Base-by-base conservation (phyloP, 2,888 invertebrate species). In the Notodromas monacha region DNA sequence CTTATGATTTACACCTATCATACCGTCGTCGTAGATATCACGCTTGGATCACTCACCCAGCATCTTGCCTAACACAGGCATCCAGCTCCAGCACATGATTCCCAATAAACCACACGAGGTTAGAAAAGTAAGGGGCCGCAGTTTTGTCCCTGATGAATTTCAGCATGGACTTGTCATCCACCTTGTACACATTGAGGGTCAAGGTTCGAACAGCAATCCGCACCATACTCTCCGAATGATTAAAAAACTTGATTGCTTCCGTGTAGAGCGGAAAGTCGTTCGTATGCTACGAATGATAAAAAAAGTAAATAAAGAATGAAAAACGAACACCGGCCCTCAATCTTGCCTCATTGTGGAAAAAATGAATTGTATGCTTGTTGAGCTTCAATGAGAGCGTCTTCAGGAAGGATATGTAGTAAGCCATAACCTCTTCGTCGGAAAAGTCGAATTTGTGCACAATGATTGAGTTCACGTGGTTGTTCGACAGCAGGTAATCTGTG, bases 371-470 rank as follows among this genome's bases (percentile, higher is more conserved):
- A 46, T 92, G 84, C 37, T 72, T 67, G 55, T 96, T 96, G 31
- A 99, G 56, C 54, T 96, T 96, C 33, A 99, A 57, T 41, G 92
- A 96, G 31, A 99, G 56, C 0, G 92, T 96, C 54, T 99, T 99
- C 39, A 99, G 55, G 50, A 99, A 99, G 30, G 92, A 84, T 46
- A 99, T 96, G 51, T 96, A 99, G 51, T 99, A 99, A 2, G 92
- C 89, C 84, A 92, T 86, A 29, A 92, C 89, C 58, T 99, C 96
- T 52, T 99, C 96, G 52, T 99, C 92, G 3, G 81, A 81, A 48
- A 99, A 86, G 52, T 99, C 92, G 58, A 99, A 96, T 53, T 86
- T 86, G 54, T 96, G 92, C 32, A 86, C 79, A 47, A 99, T 96
- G 46, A 99, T 96, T 30, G 81, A 84, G 54, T 99, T 99, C 26